Evolutionary conservation across 2,888 invertebrate genomes (phyloP), one percentile per base, ranked within the genome.

Genomic region (Oligia fasciuncula): DNA sequence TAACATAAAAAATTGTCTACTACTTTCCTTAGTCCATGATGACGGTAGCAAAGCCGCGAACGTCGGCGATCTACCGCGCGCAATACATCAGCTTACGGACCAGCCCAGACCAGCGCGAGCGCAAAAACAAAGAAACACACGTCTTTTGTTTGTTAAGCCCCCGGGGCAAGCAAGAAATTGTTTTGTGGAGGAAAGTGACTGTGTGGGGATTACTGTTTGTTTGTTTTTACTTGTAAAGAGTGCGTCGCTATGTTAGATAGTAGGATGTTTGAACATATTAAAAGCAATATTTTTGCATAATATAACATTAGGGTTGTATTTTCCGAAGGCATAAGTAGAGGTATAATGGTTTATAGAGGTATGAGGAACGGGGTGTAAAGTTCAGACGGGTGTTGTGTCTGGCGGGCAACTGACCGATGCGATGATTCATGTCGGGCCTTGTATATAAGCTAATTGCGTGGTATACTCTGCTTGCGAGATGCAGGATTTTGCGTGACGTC

Each of bases 21-120:
- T 40, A 57, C 57, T 68, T 73, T 60, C 40, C 62, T 49, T 73
- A 43, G 65, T 63, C 40, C 77, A 66, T 80, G 76, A 77, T 91
- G 97, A 98, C 77, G 76, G 77, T 73, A 76, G 79, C 97, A 97
- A 91, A 98, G 97, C 98, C 98, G 66, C 73, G 81, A 74, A 73
- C 78, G 91, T 91, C 91, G 85, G 73, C 85, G 78, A 77, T 77
- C 84, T 76, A 57, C 80, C 57, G 54, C 46, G 63, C 76, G 90
- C 86, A 92, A 93, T 93, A 93, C 93, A 92, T 93, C 92, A 92
- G 79, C 90, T 85, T 87, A 88, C 89, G 17, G 40, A n/a, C 57
- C 40, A n/a, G 40, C 11, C 57, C 40, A 83, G 87, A 81, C 90
- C 81, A 78, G 88, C 88, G 85, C 89, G 80, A 74, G 89, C 88